Evolutionary conservation across 2,888 invertebrate species (phyloP), one percentile per base, ranked within the genome.

Genomic region (Meteorus cinctellus): DNA sequence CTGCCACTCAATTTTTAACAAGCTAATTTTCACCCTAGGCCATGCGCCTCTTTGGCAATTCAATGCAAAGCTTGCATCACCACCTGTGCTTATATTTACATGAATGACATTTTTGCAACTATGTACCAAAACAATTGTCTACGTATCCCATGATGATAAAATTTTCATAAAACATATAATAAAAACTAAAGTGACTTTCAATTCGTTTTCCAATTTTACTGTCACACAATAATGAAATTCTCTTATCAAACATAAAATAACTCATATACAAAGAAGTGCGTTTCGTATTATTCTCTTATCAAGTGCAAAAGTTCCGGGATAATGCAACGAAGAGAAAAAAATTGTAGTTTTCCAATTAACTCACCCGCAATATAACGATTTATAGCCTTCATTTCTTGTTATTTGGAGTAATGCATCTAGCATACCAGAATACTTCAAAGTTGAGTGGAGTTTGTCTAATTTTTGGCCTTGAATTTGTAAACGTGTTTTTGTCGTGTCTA

Each of bases 401-500:
- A 98, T 97, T 91, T 96, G 94, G 62, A 95, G 89, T 77, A 97
- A 93, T 84, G 97, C 97, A 92, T 98, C 97, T 70, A 94, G 92
- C 97, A 98, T 98, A 76, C 98, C 98, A 75, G 94, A 93, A 89
- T 98, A 98, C 81, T 94, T 94, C 34, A 96, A 90, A 85, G 93
- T 91, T 71, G 95, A 92, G 92, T 95, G 93, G 77, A 93, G 93
- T 82, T 93, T 92, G 89, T 96, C 96, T 78, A 95, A 92, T 87
- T 93, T 94, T 90, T 98, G 98, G 1, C 98, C 98, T 90, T 98
- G 98, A 86, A 98, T 93, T 91, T 98, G 98, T 29, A 98, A 92
- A 81, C 98, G 93, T 24, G 97, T 98, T 91, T 98, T 98, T 29
- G 97, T 96, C 41, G 97, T 96, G 90, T 98, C 98, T 83, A 98